phyloP scores from a whole-genome alignment of 2,797 vertebrate genomes.

The Galaxias olidus region DNA sequence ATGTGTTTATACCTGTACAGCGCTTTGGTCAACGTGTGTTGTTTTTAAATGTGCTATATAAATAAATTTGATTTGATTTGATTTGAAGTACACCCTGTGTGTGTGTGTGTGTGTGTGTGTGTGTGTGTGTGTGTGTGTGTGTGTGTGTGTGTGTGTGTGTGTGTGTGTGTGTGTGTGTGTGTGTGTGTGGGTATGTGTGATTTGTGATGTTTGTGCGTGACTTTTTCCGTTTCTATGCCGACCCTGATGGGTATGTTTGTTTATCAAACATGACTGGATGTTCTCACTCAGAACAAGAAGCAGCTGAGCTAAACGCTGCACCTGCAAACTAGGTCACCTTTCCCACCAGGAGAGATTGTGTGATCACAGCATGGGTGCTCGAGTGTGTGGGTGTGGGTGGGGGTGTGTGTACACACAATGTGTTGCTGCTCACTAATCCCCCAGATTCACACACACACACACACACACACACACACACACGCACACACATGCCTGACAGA shows the following conservation, averaged over 20 bases:
- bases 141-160: slow-evolving; percentile 2
- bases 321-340: slow-evolving; percentile 37
- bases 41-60: too few relatives aligned
- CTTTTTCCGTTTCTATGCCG: neutral
- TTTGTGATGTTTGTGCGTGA: neutral
- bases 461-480: slow-evolving; percentile 31
- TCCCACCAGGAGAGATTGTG: slow-evolving; percentile 13
- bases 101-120: slow-evolving; percentile 1
- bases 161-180: neutral
- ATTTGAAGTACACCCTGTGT: neutral
- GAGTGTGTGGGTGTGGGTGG: slow-evolving; percentile 7
- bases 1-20: too few relatives aligned
- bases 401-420: slow-evolving; percentile 3
- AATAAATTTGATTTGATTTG: too few relatives aligned
- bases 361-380: slow-evolving; percentile 2
- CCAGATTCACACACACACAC: slow-evolving; percentile 20
- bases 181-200: neutral
- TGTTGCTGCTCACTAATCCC: slow-evolving; percentile 37
- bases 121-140: neutral
- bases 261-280: slow-evolving; percentile 21
- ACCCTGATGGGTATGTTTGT: neutral
- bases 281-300: neutral
- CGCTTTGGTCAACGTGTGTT: too few relatives aligned
- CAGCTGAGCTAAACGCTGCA: slow-evolving; percentile 20
- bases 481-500: slow-evolving; percentile 23